Percentiles rank a stretch among this genome's conserved stretches.
These are phyloP conservation scores for Epiblema foenella DNA, from an alignment of 2,888 invertebrate genomes.

Conservation along the genomic window DNA sequence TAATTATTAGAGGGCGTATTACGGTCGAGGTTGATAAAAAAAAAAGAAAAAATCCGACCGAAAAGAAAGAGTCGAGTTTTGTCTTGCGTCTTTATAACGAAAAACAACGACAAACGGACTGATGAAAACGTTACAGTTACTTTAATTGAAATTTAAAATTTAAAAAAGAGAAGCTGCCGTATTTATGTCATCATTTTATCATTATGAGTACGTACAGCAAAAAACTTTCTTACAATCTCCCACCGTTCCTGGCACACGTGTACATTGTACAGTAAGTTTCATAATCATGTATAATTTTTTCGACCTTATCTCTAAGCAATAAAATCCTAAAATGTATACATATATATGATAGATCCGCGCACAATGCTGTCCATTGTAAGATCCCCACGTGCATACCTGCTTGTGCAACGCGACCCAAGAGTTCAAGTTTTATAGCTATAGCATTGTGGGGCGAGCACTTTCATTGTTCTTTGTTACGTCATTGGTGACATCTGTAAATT, in stretches of 20 bases:
- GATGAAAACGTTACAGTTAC: not conserved
- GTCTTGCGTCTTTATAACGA: too few species aligned
- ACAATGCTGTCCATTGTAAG: conserved; percentile 38
- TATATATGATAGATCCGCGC: not conserved
- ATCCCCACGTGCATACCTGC: conserved; percentile 57
- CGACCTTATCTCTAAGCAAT: not conserved
- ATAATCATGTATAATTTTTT: too few species aligned
- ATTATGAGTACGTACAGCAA: not conserved
- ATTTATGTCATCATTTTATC: not conserved
- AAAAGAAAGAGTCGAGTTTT: too few species aligned
- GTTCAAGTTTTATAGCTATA: conserved; percentile 43
- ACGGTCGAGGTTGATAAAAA: too few species aligned
- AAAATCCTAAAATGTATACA: not conserved
- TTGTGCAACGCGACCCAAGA: conserved; percentile 51
- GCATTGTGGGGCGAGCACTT: conserved; percentile 27
- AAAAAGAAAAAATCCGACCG: too few species aligned
- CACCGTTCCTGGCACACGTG: conserved; percentile 12
- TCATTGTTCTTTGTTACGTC: conserved; percentile 36
- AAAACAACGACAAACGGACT: too few species aligned
- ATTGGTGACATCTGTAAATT: conserved; percentile 34
- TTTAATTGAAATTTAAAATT: not conserved
- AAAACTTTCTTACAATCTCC: conserved; percentile 19
- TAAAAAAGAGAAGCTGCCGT: not conserved
- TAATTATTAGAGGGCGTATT: not conserved
- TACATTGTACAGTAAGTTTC: not conserved